Evolutionary conservation across 2,888 invertebrate species (phyloP).

Genomic region (Physocephala rufipes): DNA sequence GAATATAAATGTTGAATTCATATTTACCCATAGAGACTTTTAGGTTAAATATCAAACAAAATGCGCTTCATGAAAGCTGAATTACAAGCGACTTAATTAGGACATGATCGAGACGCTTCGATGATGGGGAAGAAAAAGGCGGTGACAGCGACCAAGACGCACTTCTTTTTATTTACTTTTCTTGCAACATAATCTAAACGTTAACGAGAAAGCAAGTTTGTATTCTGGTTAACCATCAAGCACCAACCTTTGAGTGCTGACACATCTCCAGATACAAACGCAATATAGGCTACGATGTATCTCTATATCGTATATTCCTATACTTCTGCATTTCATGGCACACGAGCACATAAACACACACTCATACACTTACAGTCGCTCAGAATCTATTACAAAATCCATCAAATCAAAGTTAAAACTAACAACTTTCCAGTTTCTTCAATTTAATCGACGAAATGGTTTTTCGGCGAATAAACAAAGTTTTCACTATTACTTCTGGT

Average conservation of each 20-base stretch:
- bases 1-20: too few relatives aligned
- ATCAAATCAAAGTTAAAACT: constrained; percentile 15
- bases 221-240: neutral
- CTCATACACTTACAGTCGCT: neutral
- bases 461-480: constrained; percentile 28
- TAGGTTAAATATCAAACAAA: too few relatives aligned
- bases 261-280: too few relatives aligned
- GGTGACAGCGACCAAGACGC: neutral
- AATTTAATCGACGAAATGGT: neutral
- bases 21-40: too few relatives aligned
- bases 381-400: neutral
- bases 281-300: too few relatives aligned
- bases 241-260: too few relatives aligned
- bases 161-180: neutral
- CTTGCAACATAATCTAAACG: neutral
- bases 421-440: neutral
- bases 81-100: constrained; percentile 49
- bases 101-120: constrained; percentile 46
- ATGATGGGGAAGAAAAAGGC: constrained; percentile 37
- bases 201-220: neutral
- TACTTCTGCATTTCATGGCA: too few relatives aligned
- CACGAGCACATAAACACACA: too few relatives aligned
- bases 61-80: constrained; percentile 30
- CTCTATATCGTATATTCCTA: too few relatives aligned
- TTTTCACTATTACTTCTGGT: constrained; percentile 16